A percentile compares a stretch with the other conserved stretches of the same genome.
Conservation (phyloP, 2,113 vertebrate species). For the Hiodon alosoides region DNA sequence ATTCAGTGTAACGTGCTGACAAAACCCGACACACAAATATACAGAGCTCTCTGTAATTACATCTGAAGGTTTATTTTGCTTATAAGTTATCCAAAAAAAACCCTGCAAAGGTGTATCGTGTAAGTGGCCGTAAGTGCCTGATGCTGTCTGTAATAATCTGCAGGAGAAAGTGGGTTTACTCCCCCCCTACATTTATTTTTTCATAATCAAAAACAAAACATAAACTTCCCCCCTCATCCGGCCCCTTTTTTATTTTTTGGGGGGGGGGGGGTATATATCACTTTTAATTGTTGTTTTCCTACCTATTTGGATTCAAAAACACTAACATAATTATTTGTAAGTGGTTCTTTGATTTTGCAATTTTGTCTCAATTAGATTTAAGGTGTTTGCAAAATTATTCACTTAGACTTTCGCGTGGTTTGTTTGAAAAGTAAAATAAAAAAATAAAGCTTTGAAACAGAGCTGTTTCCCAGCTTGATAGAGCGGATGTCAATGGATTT, state of each 20-base stretch:
- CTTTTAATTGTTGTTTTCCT: slow-evolving; percentile 72
- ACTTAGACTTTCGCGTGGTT: slow-evolving; percentile 43
- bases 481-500: too few relatives aligned
- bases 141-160: slow-evolving; percentile 67
- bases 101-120: slow-evolving; percentile 40
- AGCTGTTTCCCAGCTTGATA: neutral
- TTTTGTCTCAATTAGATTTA: slow-evolving; percentile 65
- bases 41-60: slow-evolving; percentile 66
- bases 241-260: slow-evolving; percentile 30
- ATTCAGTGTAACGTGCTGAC: slow-evolving; percentile 41
- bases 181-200: slow-evolving; percentile 67
- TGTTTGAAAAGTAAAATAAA: slow-evolving; percentile 49
- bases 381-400: slow-evolving; percentile 56
- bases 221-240: slow-evolving; percentile 70
- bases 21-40: slow-evolving; percentile 65
- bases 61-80: slow-evolving; percentile 69
- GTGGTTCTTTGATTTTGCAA: slow-evolving; percentile 64
- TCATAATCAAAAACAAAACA: slow-evolving; percentile 76
- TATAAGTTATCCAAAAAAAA: slow-evolving; percentile 49
- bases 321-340: slow-evolving; percentile 64
- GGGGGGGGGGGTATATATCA: slow-evolving; percentile 42
- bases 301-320: slow-evolving; percentile 59
- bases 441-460: slow-evolving; percentile 43
- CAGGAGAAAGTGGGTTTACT: slow-evolving; percentile 62
- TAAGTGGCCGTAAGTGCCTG: slow-evolving; percentile 40